Percentiles rank a stretch among this genome's conserved stretches.
Evolutionary conservation across 2,797 vertebrate species (phyloP).

Genomic region (Acridotheres tristis): DNA sequence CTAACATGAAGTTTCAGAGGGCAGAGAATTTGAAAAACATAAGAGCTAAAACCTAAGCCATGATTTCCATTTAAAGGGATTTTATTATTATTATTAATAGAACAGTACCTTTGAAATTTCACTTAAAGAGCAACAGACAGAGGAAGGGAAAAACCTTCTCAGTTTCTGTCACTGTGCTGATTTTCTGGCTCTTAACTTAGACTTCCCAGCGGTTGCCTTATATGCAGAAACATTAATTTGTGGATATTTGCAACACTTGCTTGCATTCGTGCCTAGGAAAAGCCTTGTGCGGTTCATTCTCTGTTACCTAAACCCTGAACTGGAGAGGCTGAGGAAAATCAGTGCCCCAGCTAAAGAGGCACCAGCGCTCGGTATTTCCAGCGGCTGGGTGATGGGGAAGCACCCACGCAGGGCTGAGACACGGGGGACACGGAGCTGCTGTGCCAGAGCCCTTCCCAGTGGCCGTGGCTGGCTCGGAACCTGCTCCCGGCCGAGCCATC

Average conservation of each 20-base stretch:
- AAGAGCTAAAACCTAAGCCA: too few species aligned
- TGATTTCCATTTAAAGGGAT: background rate
- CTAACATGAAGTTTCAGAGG: too few species aligned
- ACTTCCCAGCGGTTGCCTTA: background rate
- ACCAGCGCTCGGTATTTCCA: fast-evolving
- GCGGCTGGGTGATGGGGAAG: fast-evolving
- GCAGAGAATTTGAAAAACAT: too few species aligned
- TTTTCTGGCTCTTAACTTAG: background rate
- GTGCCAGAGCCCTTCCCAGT: fast-evolving
- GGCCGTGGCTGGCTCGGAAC: fast-evolving
- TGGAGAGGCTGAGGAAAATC: background rate
- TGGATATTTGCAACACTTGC: background rate
- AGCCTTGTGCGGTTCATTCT: fast-evolving
- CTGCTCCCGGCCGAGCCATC: background rate
- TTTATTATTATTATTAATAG: background rate
- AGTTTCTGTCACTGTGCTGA: background rate
- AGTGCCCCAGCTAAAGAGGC: too few species aligned
- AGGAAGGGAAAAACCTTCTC: background rate
- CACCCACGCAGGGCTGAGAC: fast-evolving
- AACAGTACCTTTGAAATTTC: background rate
- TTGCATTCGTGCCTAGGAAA: background rate
- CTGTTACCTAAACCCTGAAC: background rate
- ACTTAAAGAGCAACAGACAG: background rate
- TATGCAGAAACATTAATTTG: background rate
- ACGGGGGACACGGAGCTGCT: fast-evolving